These are phyloP conservation scores for Triops cancriformis DNA, from an alignment of 1,140 invertebrate genomes.

Conservation along the genomic window DNA sequence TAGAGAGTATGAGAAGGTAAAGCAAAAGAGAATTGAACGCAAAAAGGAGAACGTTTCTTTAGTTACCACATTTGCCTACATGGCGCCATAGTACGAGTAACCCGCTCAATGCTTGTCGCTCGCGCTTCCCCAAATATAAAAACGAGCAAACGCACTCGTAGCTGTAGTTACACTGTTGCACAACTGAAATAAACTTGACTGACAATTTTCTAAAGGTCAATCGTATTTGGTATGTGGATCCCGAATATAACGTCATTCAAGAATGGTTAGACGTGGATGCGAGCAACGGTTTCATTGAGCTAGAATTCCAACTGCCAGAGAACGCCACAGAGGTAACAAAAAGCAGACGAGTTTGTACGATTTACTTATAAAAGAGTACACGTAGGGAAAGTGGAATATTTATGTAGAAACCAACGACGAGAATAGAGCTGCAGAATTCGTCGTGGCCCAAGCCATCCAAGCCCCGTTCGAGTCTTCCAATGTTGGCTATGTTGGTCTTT, in stretches of 20 bases:
- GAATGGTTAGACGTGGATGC: constrained; percentile 50
- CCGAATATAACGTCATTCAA: constrained; percentile 46
- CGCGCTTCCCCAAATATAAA: no score
- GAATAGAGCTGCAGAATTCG: background rate
- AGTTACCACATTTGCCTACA: no score
- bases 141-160: no score
- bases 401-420: background rate
- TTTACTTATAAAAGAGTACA: background rate
- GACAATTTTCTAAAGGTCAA: constrained; percentile 42
- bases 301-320: constrained; percentile 46
- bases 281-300: constrained; percentile 45
- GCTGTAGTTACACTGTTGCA: background rate
- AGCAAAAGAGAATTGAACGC: no score
- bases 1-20: no score
- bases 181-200: background rate
- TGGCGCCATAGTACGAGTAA: no score
- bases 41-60: no score
- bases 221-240: constrained; percentile 51
- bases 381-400: background rate
- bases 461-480: background rate
- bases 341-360: background rate
- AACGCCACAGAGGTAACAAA: constrained; percentile 45
- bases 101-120: no score
- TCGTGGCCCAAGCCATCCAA: background rate
- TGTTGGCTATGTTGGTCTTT: no score